Conservation (phyloP, 2,888 invertebrate genomes). For the Eupithecia tripunctaria region DNA sequence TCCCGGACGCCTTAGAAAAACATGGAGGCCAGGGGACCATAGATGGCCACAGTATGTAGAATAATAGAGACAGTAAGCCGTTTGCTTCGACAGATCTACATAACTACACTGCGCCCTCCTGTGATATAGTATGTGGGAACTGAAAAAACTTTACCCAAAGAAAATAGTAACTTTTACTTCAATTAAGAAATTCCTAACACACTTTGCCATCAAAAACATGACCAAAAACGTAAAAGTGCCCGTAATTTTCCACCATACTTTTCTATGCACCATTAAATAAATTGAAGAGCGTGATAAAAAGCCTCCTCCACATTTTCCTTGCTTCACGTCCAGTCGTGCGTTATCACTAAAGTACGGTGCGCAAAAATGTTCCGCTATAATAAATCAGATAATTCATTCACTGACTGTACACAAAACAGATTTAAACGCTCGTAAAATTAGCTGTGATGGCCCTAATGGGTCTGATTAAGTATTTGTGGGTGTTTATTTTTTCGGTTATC, state of each 20-base stretch:
- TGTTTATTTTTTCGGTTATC: conserved; percentile 6
- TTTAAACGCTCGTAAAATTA: conserved; percentile 53
- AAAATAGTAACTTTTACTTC: background rate
- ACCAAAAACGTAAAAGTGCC: conserved; percentile 17
- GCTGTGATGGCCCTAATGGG: conserved; percentile 46
- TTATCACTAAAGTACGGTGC: conserved; percentile 58
- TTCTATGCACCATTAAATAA: conserved; percentile 45
- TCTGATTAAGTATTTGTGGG: conserved; percentile 8
- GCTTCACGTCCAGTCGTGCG: conserved; percentile 56
- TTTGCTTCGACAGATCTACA: background rate
- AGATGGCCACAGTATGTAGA: background rate
- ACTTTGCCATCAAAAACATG: conserved; percentile 21
- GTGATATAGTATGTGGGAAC: background rate
- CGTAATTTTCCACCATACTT: conserved; percentile 36
- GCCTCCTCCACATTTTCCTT: conserved; percentile 48
- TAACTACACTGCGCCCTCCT: background rate
- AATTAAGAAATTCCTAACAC: background rate
- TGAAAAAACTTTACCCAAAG: background rate
- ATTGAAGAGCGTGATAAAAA: conserved; percentile 43
- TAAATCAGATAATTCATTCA: conserved; percentile 69
- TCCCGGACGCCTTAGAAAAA: background rate
- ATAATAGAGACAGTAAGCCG: background rate
- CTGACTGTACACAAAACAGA: conserved; percentile 60
- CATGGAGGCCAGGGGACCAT: background rate
- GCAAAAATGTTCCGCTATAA: conserved; percentile 52